A percentile compares a stretch with the other conserved stretches of the same genome.
Conservation (phyloP, 1,140 invertebrate genomes). For the Bombus breviceps region DNA sequence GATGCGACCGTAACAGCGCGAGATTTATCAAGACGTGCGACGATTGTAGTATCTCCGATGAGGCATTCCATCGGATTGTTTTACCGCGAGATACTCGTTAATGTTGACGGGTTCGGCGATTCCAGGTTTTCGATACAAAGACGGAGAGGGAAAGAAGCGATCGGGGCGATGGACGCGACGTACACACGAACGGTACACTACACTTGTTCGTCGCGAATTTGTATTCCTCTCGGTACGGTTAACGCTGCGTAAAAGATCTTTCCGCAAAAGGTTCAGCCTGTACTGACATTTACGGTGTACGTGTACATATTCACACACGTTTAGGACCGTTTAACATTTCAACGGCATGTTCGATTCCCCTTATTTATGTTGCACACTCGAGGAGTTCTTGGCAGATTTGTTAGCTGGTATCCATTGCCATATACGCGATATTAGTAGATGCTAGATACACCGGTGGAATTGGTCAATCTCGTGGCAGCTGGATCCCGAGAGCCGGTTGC, state of each 20-base stretch:
- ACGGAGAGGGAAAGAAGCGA: neutral
- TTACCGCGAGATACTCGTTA: constrained; percentile 39
- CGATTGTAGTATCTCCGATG: neutral
- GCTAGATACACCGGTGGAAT: constrained; percentile 63
- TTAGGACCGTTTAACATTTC: constrained; percentile 68
- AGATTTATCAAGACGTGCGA: constrained; percentile 51
- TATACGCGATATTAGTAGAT: constrained; percentile 68
- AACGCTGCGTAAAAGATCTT: constrained; percentile 49
- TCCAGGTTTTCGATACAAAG: constrained; percentile 36
- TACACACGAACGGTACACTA: neutral
- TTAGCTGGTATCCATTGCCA: constrained; percentile 57
- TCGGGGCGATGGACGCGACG: neutral
- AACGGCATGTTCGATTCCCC: constrained; percentile 62
- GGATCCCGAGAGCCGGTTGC: constrained; percentile 43
- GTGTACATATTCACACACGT: constrained; percentile 58
- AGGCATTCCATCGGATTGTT: constrained; percentile 50
- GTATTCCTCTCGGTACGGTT: constrained; percentile 48
- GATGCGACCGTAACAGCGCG: constrained; percentile 8
- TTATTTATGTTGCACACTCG: constrained; percentile 61
- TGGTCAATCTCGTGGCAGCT: constrained; percentile 62
- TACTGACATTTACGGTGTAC: constrained; percentile 57
- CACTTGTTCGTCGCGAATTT: constrained; percentile 55
- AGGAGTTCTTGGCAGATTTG: constrained; percentile 53
- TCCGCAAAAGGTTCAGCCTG: constrained; percentile 42
- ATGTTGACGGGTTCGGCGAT: constrained; percentile 23